Conservation (phyloP, 2,797 vertebrate genomes). For the Phalanger gymnotis region DNA sequence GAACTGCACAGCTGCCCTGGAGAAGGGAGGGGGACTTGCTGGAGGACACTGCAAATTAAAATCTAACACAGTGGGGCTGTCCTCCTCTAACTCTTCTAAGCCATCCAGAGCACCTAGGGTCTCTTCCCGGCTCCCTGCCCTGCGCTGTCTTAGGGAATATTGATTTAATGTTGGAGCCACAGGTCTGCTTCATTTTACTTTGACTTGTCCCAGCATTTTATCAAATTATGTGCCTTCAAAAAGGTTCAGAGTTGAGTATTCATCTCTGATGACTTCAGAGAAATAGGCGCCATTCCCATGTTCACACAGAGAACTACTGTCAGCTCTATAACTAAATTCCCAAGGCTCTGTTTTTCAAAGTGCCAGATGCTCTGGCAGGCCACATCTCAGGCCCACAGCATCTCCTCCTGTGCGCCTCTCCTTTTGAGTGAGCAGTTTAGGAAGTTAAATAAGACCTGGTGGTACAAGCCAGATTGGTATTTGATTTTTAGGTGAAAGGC, state of each 20-base stretch:
- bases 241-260: constrained; percentile 35
- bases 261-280: neutral
- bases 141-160: neutral
- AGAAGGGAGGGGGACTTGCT: neutral
- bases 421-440: neutral
- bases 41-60: neutral
- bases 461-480: constrained; percentile 24
- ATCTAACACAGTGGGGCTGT: neutral
- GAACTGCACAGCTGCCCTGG: neutral
- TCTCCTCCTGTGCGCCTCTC: neutral
- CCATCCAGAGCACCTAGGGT: neutral
- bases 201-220: neutral
- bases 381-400: neutral
- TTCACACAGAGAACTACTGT: neutral
- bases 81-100: neutral
- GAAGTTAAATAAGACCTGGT: constrained; percentile 6
- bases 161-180: neutral
- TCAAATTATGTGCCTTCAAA: constrained; percentile 40
- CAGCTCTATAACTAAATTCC: constrained; percentile 21
- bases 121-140: neutral
- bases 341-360: constrained; percentile 24
- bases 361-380: constrained; percentile 11
- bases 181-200: constrained; percentile 39
- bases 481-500: constrained; percentile 29
- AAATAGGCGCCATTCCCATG: neutral